phyloP scores from a whole-genome alignment of 1,140 invertebrate species.

The Laodelphax striatellus region DNA sequence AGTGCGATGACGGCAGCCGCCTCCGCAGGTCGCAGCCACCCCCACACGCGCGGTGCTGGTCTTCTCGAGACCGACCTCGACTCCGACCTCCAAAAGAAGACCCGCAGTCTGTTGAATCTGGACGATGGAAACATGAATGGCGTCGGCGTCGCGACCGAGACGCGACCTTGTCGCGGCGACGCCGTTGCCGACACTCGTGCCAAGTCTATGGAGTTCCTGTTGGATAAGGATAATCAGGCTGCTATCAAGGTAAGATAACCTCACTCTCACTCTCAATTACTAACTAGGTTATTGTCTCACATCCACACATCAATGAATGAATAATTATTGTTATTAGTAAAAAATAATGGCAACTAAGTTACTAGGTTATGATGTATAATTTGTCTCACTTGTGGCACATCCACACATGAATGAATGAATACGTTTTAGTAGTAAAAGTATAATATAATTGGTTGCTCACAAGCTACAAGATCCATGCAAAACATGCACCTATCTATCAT shows the following conservation, averaged over 20 bases:
- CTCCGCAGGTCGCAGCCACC: slow-evolving; percentile 12
- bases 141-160: slow-evolving; percentile 19
- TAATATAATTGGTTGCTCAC: no score
- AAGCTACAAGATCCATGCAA: no score
- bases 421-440: no score
- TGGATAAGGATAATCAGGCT: slow-evolving; percentile 77
- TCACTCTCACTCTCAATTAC: not conserved
- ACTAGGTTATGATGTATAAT: no score
- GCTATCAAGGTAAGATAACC: slow-evolving; percentile 51
- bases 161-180: slow-evolving; percentile 11
- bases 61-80: slow-evolving; percentile 75
- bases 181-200: slow-evolving; percentile 40
- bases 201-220: slow-evolving; percentile 87
- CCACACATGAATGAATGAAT: no score
- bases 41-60: slow-evolving; percentile 5
- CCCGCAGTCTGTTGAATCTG: slow-evolving; percentile 65
- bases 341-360: no score
- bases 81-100: slow-evolving; percentile 44
- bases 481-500: no score
- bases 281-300: no score
- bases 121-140: slow-evolving; percentile 37
- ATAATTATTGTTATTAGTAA: no score
- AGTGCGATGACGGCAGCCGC: slow-evolving; percentile 11
- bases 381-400: no score
- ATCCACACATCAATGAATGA: no score